These are phyloP conservation scores for Archips xylosteana DNA, from an alignment of 2,888 invertebrate species.

Conservation along the genomic window DNA sequence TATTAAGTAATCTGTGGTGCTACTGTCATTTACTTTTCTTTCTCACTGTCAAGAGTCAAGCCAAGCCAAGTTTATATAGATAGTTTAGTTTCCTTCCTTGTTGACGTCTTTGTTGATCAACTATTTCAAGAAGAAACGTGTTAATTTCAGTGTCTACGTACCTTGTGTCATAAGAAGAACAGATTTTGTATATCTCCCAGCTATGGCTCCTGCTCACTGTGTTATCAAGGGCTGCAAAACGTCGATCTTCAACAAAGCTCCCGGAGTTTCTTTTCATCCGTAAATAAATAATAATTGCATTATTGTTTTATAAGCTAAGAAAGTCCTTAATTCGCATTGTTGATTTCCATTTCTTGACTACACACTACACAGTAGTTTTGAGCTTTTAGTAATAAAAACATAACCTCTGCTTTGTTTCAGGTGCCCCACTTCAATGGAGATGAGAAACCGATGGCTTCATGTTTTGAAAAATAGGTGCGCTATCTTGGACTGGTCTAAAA, in stretches of 20 bases:
- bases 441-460: conserved; percentile 72
- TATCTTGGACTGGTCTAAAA: conserved; percentile 69
- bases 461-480: conserved; percentile 68
- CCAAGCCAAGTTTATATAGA: too few species aligned
- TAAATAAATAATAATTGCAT: conserved; percentile 53
- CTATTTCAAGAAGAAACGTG: neutral
- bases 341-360: neutral
- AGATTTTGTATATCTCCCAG: conserved; percentile 14
- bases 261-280: conserved; percentile 67
- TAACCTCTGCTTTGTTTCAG: conserved; percentile 52
- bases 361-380: neutral
- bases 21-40: too few species aligned
- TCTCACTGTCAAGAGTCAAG: too few species aligned
- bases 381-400: neutral
- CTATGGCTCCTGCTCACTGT: conserved; percentile 66
- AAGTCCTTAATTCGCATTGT: neutral
- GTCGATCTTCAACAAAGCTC: conserved; percentile 65
- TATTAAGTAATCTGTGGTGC: too few species aligned
- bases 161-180: neutral
- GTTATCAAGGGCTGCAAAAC: conserved; percentile 70
- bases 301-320: neutral
- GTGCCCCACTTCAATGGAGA: conserved; percentile 65
- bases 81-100: neutral
- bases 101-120: neutral
- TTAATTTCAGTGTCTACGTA: neutral